A percentile compares a stretch with the other conserved stretches of the same genome.
phyloP scores from a whole-genome alignment of 2,888 invertebrate genomes.

The Drosophila colorata region DNA sequence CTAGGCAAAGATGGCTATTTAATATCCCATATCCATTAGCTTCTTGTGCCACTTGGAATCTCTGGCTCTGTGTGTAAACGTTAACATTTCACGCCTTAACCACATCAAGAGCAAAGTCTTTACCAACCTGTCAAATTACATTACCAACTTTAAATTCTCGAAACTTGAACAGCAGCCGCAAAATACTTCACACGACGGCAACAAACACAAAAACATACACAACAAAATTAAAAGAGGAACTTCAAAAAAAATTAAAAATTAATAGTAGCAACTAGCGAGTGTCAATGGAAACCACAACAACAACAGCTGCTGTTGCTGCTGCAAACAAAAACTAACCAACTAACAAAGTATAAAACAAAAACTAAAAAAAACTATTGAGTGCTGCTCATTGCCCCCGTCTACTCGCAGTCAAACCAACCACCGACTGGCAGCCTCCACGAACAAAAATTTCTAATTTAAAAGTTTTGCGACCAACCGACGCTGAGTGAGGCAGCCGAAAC shows the following conservation, averaged over 20 bases:
- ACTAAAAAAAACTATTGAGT: slow-evolving; percentile 68
- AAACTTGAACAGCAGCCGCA: slow-evolving; percentile 53
- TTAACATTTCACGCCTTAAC: slow-evolving; percentile 36
- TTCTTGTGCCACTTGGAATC: background rate
- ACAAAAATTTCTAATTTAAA: slow-evolving; percentile 81
- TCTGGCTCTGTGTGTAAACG: background rate
- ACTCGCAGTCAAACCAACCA: slow-evolving; percentile 21
- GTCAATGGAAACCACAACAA: slow-evolving; percentile 70
- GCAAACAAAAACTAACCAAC: slow-evolving; percentile 75
- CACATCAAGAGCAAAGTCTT: slow-evolving; percentile 52
- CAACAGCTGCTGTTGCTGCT: slow-evolving; percentile 44
- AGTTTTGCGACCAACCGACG: slow-evolving; percentile 77
- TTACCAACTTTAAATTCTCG: slow-evolving; percentile 67
- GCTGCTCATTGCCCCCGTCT: slow-evolving; percentile 45
- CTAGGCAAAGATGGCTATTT: background rate
- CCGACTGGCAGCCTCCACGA: slow-evolving; percentile 54
- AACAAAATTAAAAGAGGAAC: slow-evolving; percentile 13
- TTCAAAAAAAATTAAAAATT: slow-evolving; percentile 69
- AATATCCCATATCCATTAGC: background rate
- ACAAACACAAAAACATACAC: slow-evolving; percentile 23
- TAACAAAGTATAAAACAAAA: slow-evolving; percentile 72
- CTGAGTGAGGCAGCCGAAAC: slow-evolving; percentile 63
- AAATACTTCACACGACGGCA: slow-evolving; percentile 55
- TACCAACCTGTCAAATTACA: slow-evolving; percentile 65
- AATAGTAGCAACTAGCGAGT: slow-evolving; percentile 79